phyloP scores from a whole-genome alignment of 2,888 invertebrate species.

The Hirtodrosophila confusa region DNA sequence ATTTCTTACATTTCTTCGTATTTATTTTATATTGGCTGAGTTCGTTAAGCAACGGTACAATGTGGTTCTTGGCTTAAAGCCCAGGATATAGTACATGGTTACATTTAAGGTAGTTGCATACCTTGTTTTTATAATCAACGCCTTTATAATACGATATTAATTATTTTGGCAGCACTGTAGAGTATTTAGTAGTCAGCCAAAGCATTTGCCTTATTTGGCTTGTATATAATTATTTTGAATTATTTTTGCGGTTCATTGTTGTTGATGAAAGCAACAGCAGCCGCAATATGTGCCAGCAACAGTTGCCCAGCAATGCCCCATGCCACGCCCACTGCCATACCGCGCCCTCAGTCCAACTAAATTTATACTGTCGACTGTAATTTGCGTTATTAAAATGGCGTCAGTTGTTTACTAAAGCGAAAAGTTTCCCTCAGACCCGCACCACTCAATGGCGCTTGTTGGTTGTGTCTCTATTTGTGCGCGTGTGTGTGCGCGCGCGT shows the following conservation, averaged over 20 bases:
- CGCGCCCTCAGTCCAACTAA: constrained; percentile 34
- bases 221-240: constrained; percentile 39
- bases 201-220: constrained; percentile 5
- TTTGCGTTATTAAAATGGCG: constrained; percentile 77
- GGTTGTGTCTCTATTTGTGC: constrained; percentile 7
- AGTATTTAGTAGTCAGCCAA: constrained; percentile 2
- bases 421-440: constrained; percentile 31
- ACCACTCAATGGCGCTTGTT: neutral
- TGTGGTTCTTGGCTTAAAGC: too few relatives aligned
- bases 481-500: neutral
- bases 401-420: constrained; percentile 70
- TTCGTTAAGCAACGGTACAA: too few relatives aligned
- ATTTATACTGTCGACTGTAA: constrained; percentile 68
- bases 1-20: too few relatives aligned
- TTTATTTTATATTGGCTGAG: too few relatives aligned
- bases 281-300: constrained; percentile 69
- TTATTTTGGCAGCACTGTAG: neutral
- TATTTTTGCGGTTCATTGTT: constrained; percentile 24
- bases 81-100: too few relatives aligned
- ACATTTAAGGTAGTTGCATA: too few relatives aligned
- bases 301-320: constrained; percentile 55
- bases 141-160: neutral
- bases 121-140: too few relatives aligned
- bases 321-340: constrained; percentile 14
- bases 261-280: constrained; percentile 39